Percentiles rank a stretch among this genome's conserved stretches.
Conservation (phyloP, 2,113 vertebrate species). For the Petrocephalus microphthalmus region DNA sequence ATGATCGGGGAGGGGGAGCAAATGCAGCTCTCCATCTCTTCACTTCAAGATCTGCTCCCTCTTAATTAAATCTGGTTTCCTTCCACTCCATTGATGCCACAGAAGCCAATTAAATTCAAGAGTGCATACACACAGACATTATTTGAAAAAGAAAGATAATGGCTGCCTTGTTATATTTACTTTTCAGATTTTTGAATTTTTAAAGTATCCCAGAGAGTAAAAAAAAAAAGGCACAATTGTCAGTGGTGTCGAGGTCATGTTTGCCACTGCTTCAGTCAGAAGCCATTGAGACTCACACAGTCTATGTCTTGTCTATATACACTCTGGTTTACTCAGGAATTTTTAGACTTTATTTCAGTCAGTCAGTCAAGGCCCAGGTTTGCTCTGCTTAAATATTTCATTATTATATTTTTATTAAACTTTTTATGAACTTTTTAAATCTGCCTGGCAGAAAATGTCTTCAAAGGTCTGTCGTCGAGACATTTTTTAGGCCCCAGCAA, state of each 20-base stretch:
- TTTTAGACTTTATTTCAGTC: neutral
- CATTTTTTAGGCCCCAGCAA: neutral
- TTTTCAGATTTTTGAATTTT: neutral
- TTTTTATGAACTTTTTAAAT: neutral
- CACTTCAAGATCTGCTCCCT: slow-evolving; percentile 9
- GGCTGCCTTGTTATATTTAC: slow-evolving; percentile 6
- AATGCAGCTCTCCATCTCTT: neutral
- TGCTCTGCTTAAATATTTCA: neutral
- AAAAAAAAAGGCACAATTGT: neutral
- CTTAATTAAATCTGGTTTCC: slow-evolving; percentile 13
- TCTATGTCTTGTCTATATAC: neutral
- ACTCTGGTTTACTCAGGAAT: neutral
- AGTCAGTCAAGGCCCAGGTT: neutral
- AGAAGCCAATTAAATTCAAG: slow-evolving; percentile 20
- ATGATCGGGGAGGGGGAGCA: neutral
- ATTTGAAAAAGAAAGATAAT: slow-evolving; percentile 2
- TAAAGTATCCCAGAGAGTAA: neutral
- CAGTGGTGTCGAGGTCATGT: neutral
- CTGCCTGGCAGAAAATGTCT: neutral
- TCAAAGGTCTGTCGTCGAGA: neutral
- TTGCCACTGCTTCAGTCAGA: neutral
- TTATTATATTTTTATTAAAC: neutral
- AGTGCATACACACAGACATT: neutral
- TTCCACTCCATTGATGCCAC: slow-evolving; percentile 13
- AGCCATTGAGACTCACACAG: neutral